Base-by-base conservation (phyloP, 2,888 invertebrate species). In the Andrena fulva region DNA sequence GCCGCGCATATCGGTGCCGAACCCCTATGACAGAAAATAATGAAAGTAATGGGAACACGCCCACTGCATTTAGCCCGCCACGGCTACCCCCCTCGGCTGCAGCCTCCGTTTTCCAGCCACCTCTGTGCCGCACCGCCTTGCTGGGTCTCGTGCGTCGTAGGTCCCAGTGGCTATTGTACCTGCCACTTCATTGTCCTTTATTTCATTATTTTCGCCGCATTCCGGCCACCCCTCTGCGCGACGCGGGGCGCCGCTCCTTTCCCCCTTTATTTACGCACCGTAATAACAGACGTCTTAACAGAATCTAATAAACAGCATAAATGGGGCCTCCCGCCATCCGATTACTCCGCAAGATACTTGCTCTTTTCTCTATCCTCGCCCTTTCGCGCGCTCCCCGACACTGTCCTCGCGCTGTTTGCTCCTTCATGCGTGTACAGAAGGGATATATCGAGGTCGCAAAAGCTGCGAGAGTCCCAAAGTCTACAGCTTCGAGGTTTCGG, bases 11-110 rank as follows among this genome's bases (percentile, higher is more conserved):
- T 86, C 86, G 85, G 84, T 82, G 67, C 89, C 90, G 89, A 90
- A 91, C 91, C 92, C 92, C 91, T 90, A 90, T 87, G 89, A 88
- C 87, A 89, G 91, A 91, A 93, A 93, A 92, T 93, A 93, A 93
- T 93, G 91, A 92, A 93, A 93, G 92, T 93, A 93, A 93, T 92
- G 91, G 93, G 93, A 93, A 93, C 93, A 93, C 94, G 93, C 94
- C 94, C 94, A 94, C 91, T 93, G 91, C 93, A 93, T 94, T 93
- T 93, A 92, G 90, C 59, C 76, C 68, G 80, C 79, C 77, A 86
- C 71, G 74, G 64, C 70, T 10, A 68, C 69, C 80, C 76, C 69
- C 72, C 77, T 68, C 74, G 76, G 78, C 86, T 84, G 81, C 75
- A 76, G 71, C 81, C 84, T 85, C 84, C 60, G 66, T 56, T 77